Conservation (phyloP, 1,140 invertebrate genomes). For the Drosophila serrata region DNA sequence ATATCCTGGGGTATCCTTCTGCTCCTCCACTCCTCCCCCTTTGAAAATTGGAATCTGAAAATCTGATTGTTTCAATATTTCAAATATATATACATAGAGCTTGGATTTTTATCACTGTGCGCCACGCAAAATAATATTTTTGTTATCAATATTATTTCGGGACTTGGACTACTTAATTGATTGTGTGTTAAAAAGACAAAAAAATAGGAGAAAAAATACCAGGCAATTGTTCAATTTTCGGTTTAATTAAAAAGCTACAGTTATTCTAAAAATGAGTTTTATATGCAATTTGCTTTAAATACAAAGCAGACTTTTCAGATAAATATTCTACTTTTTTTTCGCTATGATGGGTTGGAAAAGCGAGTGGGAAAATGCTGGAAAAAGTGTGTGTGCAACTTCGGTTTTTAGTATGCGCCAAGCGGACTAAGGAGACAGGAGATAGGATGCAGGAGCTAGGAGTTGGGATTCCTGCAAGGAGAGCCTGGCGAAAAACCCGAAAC, state of each 20-base stretch:
- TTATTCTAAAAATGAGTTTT: conserved; percentile 12
- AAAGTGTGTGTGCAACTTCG: conserved; percentile 48
- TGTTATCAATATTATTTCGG: conserved; percentile 9
- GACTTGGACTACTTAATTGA: conserved; percentile 1
- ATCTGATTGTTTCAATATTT: conserved; percentile 13
- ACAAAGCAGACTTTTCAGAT: background rate
- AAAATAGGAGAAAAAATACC: too few relatives aligned
- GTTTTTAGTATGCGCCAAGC: conserved; percentile 51
- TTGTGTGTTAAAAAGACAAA: background rate
- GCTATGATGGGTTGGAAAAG: background rate
- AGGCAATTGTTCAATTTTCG: conserved; percentile 6
- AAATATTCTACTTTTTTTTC: background rate
- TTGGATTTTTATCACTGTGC: background rate
- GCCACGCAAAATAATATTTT: conserved; percentile 8
- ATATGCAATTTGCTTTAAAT: background rate
- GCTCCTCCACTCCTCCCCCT: too few relatives aligned
- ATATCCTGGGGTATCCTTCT: background rate
- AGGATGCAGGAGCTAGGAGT: too few relatives aligned
- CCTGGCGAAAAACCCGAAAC: conserved; percentile 13
- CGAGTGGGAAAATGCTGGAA: background rate
- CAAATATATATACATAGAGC: background rate
- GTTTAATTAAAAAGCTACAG: conserved; percentile 19
- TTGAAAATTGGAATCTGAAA: conserved; percentile 4
- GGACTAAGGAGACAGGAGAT: background rate
- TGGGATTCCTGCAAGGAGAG: background rate